A percentile compares a stretch with the other conserved stretches of the same genome.
phyloP scores from a whole-genome alignment of 2,113 vertebrate genomes.

The Cnemophilus loriae region DNA sequence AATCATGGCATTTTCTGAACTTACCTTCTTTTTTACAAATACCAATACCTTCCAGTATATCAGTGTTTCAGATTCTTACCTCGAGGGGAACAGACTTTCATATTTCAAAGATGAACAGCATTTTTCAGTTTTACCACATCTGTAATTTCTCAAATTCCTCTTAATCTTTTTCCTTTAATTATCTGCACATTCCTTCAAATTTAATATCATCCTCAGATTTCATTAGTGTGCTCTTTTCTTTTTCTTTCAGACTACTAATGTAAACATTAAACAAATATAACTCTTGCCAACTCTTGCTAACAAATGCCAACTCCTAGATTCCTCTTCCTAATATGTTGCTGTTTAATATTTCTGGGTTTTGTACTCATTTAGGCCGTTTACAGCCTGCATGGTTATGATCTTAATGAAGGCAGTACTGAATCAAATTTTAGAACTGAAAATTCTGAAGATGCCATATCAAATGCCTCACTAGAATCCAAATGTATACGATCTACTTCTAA shows the following conservation, averaged over 20 bases:
- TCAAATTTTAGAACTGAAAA: conserved; percentile 1
- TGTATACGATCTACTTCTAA: not conserved
- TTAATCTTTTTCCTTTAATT: not conserved
- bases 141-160: not conserved
- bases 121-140: not conserved
- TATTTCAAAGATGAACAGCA: not conserved
- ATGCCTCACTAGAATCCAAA: conserved; percentile 6
- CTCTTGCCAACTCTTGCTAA: not conserved
- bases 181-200: not conserved
- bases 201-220: not conserved
- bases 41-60: not conserved
- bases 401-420: not conserved
- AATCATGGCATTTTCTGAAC: not conserved
- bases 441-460: not conserved
- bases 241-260: conserved; percentile 1
- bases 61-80: not conserved
- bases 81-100: not conserved
- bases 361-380: not conserved
- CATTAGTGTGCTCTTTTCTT: not conserved
- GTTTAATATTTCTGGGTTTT: not conserved
- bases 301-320: not conserved
- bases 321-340: not conserved
- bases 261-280: conserved; percentile 2
- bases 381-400: not conserved
- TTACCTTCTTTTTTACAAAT: not conserved